Evolutionary conservation across 92 coral and sea anemone genomes (phyloP).

Genomic region (Umimayanthus kanabou): DNA sequence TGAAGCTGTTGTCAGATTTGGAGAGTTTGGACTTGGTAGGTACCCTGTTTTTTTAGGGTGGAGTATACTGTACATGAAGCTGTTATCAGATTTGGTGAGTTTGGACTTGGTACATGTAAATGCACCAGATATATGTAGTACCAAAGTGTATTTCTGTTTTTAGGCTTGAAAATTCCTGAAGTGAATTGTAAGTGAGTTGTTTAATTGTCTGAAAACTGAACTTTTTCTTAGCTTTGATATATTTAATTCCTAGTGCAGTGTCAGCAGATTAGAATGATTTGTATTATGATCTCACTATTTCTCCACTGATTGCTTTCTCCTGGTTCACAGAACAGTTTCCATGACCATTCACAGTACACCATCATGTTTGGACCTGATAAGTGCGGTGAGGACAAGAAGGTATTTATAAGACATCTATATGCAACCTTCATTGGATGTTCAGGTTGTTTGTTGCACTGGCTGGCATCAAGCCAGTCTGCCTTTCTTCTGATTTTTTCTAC

Average conservation of each 20-base stretch:
- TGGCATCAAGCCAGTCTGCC: not conserved
- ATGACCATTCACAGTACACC: slow-evolving; percentile 85
- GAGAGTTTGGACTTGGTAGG: slow-evolving; percentile 76
- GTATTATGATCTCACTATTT: not conserved
- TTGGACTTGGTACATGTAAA: slow-evolving; percentile 62
- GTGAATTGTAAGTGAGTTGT: too few relatives aligned
- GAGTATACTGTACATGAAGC: slow-evolving; percentile 68
- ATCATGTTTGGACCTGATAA: slow-evolving; percentile 99
- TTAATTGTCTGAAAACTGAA: too few relatives aligned
- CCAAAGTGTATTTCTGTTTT: too few relatives aligned
- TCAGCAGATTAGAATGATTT: too few relatives aligned
- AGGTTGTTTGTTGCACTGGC: not conserved
- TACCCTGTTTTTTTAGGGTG: too few relatives aligned
- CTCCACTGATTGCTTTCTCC: not conserved
- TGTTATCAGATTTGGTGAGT: slow-evolving; percentile 69
- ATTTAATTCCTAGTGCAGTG: too few relatives aligned
- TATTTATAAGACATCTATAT: not conserved
- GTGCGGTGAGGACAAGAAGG: slow-evolving; percentile 96
- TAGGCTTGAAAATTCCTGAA: too few relatives aligned
- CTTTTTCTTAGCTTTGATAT: too few relatives aligned
- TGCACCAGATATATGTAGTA: too few relatives aligned
- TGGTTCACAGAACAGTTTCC: slow-evolving; percentile 72
- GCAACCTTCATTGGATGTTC: not conserved
- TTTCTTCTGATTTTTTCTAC: too few relatives aligned
- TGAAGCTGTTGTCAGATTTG: slow-evolving; percentile 80